A percentile compares a stretch with the other conserved stretches of the same genome.
These are phyloP conservation scores for Agrotis clavis DNA, from an alignment of 2,888 invertebrate species.

Conservation along the genomic window DNA sequence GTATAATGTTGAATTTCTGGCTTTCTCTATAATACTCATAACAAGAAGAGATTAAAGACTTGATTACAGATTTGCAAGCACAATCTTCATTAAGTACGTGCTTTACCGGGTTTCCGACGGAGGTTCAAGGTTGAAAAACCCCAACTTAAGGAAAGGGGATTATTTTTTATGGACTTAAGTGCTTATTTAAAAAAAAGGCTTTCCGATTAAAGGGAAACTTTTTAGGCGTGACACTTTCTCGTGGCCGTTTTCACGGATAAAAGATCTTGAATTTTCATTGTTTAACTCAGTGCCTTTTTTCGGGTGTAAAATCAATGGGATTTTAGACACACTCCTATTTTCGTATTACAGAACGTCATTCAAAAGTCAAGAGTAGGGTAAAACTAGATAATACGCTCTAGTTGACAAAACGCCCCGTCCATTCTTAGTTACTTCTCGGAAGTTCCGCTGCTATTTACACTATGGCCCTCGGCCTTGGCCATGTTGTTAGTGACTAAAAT, in stretches of 20 bases:
- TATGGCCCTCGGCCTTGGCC: too few species aligned
- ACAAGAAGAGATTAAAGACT: constrained; percentile 51
- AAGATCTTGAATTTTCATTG: neutral
- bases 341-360: too few species aligned
- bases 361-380: too few species aligned
- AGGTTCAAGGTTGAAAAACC: constrained; percentile 48
- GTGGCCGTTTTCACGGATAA: neutral
- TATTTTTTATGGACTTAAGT: constrained; percentile 40
- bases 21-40: neutral
- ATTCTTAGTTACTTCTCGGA: too few species aligned
- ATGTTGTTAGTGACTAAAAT: too few species aligned
- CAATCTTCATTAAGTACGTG: constrained; percentile 60
- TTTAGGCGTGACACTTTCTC: constrained; percentile 1
- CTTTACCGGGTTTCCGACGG: constrained; percentile 32
- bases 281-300: neutral
- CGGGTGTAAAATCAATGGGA: too few species aligned
- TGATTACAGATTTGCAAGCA: constrained; percentile 50
- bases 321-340: too few species aligned
- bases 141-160: constrained; percentile 22
- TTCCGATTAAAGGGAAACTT: constrained; percentile 28
- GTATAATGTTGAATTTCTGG: neutral
- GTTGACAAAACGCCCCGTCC: too few species aligned
- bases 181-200: constrained; percentile 17
- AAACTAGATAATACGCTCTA: too few species aligned
- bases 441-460: too few species aligned